Percentiles rank a stretch among this genome's conserved stretches.
Evolutionary conservation across 2,113 vertebrate species (phyloP).

Genomic region (Muntiacus reevesi): DNA sequence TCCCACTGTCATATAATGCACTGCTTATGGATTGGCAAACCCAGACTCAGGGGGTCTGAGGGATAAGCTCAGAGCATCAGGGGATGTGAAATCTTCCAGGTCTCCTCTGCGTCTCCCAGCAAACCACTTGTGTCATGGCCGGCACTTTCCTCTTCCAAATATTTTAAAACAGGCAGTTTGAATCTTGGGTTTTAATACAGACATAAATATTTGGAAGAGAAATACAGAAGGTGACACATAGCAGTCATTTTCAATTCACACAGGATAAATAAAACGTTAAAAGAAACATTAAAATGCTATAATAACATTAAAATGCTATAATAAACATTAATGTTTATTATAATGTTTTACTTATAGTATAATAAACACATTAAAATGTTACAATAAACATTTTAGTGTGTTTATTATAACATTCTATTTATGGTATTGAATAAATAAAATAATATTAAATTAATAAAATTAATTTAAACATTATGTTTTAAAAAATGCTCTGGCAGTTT

Average conservation of each 20-base stretch:
- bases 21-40: not conserved
- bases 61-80: not conserved
- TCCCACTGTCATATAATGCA: not conserved
- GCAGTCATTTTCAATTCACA: not conserved
- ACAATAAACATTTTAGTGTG: not conserved
- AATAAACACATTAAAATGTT: not conserved
- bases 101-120: not conserved
- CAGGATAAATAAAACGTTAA: not conserved
- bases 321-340: not conserved
- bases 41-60: not conserved
- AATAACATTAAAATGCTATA: not conserved
- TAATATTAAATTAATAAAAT: not conserved
- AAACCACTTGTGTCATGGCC: not conserved
- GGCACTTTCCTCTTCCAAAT: not conserved
- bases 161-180: not conserved
- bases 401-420: not conserved
- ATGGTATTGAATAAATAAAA: not conserved
- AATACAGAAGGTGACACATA: not conserved
- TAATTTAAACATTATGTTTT: not conserved
- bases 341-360: not conserved
- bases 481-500: not conserved
- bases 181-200: slow-evolving; percentile 4
- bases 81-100: not conserved
- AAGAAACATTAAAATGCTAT: not conserved
- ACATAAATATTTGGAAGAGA: slow-evolving; percentile 14